Evolutionary conservation across 1,140 invertebrate species (phyloP), one percentile per base, ranked within the genome.

Genomic region (Camponotus floridanus): DNA sequence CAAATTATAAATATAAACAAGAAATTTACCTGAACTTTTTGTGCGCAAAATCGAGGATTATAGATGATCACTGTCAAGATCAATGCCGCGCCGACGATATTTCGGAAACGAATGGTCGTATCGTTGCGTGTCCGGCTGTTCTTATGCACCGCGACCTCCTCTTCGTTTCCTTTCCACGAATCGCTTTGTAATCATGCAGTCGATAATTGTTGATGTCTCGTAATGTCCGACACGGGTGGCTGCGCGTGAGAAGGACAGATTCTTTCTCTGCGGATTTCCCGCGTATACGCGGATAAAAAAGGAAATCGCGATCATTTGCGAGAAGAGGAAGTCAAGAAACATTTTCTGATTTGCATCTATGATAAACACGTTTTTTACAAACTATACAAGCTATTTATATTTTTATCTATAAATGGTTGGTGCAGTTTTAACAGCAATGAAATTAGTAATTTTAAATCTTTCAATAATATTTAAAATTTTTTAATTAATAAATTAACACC

Each of bases 211-310:
- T 76, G 76, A 45, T 62, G 62, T 62, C 61, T 81, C 83, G 65
- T 79, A 88, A 90, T 45, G 76, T 71, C 64, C 57, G 86, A 83
- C 21, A 84, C 51, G 70, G 86, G 8, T 64, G 68, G 45, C 39
- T 90, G 86, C 81, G 26, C 33, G 1, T 87, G 86, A 61, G 84
- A 88, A 91, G 89, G 74, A 86, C 86, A 73, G 51, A 3, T 42
- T 62, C 39, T 62, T 80, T 70, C 59, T 15, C 42, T 45, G 59
- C 11, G 13, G 57, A 18, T 21, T 87, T 80, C 18, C 15, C 62
- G 51, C 21, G 45, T 61, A 36, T 11, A 11, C 39, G 62, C 62
- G 15, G 21, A 9, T 42, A 51, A 31, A 7, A 39, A 57, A 51
- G 15, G 6, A n/a, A 57, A 55, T 68, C 15, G n/a, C n/a, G 4